Conservation (phyloP, 1,140 invertebrate species). For the Philaenus spumarius region DNA sequence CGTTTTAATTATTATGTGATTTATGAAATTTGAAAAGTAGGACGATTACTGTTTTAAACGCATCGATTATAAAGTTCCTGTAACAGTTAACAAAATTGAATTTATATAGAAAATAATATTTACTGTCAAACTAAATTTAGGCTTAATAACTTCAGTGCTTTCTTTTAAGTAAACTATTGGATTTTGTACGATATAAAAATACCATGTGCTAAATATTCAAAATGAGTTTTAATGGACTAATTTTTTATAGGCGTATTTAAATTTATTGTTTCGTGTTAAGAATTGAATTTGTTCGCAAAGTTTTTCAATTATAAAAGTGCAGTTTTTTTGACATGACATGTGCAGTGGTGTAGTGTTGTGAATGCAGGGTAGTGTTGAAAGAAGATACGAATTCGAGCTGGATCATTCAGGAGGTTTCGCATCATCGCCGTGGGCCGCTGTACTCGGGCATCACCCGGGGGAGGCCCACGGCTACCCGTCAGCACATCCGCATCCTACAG, state of each 20-base stretch:
- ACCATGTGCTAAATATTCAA: too few species aligned
- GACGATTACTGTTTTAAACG: too few species aligned
- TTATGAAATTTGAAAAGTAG: too few species aligned
- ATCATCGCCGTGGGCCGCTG: conserved; percentile 59
- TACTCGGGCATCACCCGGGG: conserved; percentile 47
- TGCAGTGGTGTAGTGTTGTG: conserved; percentile 3
- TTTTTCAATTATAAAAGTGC: neutral
- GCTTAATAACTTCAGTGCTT: neutral
- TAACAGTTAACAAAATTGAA: too few species aligned
- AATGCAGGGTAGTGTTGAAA: neutral
- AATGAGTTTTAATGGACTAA: too few species aligned
- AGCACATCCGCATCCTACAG: conserved; percentile 43
- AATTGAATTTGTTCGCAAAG: neutral
- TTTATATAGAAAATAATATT: too few species aligned
- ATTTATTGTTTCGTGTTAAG: neutral
- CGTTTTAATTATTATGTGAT: too few species aligned
- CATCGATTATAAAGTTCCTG: too few species aligned
- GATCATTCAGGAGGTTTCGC: conserved; percentile 61
- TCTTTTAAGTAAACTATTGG: neutral
- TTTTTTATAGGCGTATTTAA: neutral
- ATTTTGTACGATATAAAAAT: too few species aligned
- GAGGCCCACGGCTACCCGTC: conserved; percentile 34
- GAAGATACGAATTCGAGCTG: conserved; percentile 42
- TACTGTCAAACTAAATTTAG: neutral
- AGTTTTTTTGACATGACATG: neutral